Percentiles rank a stretch among this genome's conserved stretches.
These are phyloP conservation scores for Lynx canadensis DNA, from an alignment of 2,113 vertebrate genomes.

Conservation along the genomic window DNA sequence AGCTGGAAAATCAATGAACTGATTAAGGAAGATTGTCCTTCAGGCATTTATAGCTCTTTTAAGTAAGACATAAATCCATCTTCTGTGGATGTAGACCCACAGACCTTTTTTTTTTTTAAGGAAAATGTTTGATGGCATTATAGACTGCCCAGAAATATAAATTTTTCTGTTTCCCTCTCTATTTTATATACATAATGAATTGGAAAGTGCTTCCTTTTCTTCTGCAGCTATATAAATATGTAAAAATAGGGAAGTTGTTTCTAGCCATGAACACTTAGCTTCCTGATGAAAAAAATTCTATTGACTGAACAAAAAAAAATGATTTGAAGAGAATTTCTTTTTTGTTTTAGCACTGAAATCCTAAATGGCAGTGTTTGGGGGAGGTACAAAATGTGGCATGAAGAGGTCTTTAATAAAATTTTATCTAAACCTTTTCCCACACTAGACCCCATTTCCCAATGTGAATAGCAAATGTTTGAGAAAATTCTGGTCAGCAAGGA, in stretches of 20 bases:
- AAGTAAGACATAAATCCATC: background rate
- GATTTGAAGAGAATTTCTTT: background rate
- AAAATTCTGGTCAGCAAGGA: background rate
- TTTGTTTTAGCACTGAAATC: background rate
- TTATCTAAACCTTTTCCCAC: background rate
- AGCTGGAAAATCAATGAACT: constrained; percentile 45
- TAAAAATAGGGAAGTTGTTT: background rate
- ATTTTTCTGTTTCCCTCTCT: background rate
- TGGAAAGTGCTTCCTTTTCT: background rate
- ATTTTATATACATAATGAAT: background rate
- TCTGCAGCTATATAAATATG: background rate
- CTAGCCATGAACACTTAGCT: background rate
- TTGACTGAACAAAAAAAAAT: background rate
- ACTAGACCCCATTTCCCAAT: background rate
- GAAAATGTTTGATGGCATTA: constrained; percentile 24
- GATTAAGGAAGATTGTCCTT: constrained; percentile 34
- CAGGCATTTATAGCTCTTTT: constrained; percentile 1
- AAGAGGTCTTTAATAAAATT: background rate
- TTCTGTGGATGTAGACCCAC: background rate
- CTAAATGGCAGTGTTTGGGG: background rate
- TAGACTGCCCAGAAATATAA: background rate
- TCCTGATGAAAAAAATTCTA: background rate
- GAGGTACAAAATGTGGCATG: background rate
- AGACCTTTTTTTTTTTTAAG: background rate
- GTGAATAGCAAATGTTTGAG: background rate